Base-by-base conservation (phyloP, 2,113 vertebrate genomes). In the Rousettus leschenaultii region DNA sequence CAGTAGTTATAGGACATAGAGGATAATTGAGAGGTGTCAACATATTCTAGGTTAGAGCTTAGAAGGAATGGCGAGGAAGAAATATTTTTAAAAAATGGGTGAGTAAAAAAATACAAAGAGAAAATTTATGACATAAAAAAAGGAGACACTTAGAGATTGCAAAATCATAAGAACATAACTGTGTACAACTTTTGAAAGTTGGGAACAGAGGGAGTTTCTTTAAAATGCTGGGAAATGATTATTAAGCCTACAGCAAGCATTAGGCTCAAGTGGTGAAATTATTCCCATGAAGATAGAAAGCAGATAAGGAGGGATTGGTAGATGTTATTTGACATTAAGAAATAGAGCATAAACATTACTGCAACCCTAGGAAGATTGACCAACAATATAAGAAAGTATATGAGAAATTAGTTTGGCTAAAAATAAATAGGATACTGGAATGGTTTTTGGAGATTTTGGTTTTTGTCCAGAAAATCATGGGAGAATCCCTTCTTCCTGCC, bases 331-430 rank as follows among this genome's bases (percentile, higher is more conserved):
- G 53, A 92, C 79, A 71, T 84, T 89, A 61, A 88, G 14, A 82
- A 66, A 43, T 28, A 80, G 45, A 77, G 48, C 21, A 48, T 51
- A 57, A 30, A 65, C 35, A 28, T 84, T 85, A 75, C 8, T 61
- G 5, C 68, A 92, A 61, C 24, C 40, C 1, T 55, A 86, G 53
- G 48, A 83, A 86, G 57, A 86, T 33, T 78, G 12, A 33, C 24
- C 45, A 92, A 48, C n/a, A 86, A 35, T 79, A 38, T 45, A 55
- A 86, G 21, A 53, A 95, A 79, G 22, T 79, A 4, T 68, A 61
- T 83, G 59, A 80, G 92, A 94, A 93, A 68, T 89, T 10, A 71
- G 45, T 77, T 93, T 51, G 55, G 33, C 74, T 80, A 89, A 68
- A 95, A 95, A 68, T 79, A 92, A 92, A 78, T 48, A 51, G 68